These are phyloP conservation scores for Siniperca obscura DNA, from an alignment of 2,797 vertebrate genomes.

Conservation along the genomic window DNA sequence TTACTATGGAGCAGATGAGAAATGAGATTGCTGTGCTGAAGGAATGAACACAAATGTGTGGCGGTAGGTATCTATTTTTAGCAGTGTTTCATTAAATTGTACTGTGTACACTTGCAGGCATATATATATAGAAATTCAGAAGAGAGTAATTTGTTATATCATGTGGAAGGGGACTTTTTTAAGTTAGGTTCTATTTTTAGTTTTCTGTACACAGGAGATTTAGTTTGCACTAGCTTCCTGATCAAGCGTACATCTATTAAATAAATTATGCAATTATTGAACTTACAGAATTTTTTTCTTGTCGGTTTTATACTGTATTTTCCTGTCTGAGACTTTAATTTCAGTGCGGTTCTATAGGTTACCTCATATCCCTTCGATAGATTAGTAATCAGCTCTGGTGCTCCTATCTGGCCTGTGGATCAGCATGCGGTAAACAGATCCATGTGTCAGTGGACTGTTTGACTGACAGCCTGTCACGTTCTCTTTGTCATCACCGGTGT, in stretches of 20 bases:
- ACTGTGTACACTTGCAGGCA: constrained; percentile 58
- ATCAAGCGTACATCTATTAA: not conserved
- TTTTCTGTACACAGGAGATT: constrained; percentile 37
- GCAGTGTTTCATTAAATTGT: constrained; percentile 64
- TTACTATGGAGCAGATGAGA: constrained; percentile 60
- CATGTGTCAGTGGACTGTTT: constrained; percentile 80
- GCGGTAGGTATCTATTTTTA: constrained; percentile 65
- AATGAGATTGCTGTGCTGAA: constrained; percentile 63
- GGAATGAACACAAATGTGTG: constrained; percentile 47
- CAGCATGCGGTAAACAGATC: constrained; percentile 80
- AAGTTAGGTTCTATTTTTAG: constrained; percentile 30
- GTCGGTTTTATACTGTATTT: constrained; percentile 29
- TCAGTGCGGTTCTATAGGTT: constrained; percentile 46
- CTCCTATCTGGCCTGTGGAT: constrained; percentile 79
- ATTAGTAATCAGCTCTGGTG: constrained; percentile 69
- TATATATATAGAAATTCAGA: constrained; percentile 51
- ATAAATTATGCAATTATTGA: constrained; percentile 37
- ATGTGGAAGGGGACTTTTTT: not conserved
- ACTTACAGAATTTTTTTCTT: constrained; percentile 17
- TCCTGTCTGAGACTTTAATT: constrained; percentile 49
- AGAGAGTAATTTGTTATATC: constrained; percentile 54
- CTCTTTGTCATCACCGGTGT: constrained; percentile 73
- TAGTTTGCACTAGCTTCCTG: constrained; percentile 5
- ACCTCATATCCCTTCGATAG: constrained; percentile 68
- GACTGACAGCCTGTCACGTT: constrained; percentile 86